Evolutionary conservation across 2,113 vertebrate species (phyloP).

Genomic region (Zootoca vivipara): DNA sequence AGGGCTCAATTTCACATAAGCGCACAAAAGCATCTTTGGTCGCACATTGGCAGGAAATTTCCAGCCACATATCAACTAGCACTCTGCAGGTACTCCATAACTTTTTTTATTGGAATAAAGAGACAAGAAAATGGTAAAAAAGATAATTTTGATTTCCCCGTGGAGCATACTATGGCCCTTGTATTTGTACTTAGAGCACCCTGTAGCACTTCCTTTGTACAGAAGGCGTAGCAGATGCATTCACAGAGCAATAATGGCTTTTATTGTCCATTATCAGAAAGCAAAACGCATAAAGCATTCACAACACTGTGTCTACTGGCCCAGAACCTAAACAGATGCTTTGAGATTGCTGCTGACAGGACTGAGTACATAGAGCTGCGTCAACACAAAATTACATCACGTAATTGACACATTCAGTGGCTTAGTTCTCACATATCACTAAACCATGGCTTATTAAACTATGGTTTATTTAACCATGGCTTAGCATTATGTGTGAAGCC

Average conservation of each 20-base stretch:
- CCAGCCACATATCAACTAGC: neutral
- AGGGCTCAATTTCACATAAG: neutral
- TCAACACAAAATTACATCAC: neutral
- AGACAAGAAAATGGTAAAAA: neutral
- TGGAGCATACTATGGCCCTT: neutral
- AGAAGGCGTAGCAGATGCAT: fast-evolving
- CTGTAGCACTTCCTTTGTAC: neutral
- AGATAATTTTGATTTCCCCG: neutral
- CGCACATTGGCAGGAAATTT: fast-evolving
- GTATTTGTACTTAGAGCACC: too few relatives aligned
- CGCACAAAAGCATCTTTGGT: neutral
- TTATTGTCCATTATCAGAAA: neutral
- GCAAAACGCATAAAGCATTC: neutral
- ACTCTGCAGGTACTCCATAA: neutral
- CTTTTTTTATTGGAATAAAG: neutral
- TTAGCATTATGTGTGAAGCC: too few relatives aligned
- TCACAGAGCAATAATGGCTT: too few relatives aligned
- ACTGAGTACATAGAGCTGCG: too few relatives aligned
- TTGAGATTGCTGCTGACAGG: neutral
- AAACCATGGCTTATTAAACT: too few relatives aligned
- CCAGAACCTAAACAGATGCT: neutral
- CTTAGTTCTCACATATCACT: too few relatives aligned
- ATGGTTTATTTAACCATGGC: too few relatives aligned
- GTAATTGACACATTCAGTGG: too few relatives aligned
- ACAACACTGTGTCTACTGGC: fast-evolving